Base-by-base conservation (phyloP, 1,140 invertebrate species). In the Aradophagus sp. region DNA sequence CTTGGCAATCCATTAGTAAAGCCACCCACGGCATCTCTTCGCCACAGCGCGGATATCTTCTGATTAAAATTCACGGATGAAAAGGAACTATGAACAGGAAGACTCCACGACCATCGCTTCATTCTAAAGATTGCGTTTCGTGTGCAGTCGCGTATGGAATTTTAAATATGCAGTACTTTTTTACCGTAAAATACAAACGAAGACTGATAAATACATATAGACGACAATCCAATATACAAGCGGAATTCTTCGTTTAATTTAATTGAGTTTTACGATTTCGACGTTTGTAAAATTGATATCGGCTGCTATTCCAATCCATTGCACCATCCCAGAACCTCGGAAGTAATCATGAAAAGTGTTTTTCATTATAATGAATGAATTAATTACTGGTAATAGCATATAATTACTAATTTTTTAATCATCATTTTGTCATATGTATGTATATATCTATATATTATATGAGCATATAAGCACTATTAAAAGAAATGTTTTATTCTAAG, bases 61-160 rank as follows among this genome's bases (percentile, higher is more conserved):
- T 71, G 67, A 63, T 71, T 71, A 71, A 70, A 71, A 71, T 71
- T 71, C 59, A 71, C 67, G 59, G 39, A 59, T 71, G 67, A 71
- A 63, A 63, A 59, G 59, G 48, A 56, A 56, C 56, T 50, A 55
- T 36, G 56, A 56, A 58, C 58, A 69, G 48, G 36, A 48, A 45
- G 56, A 63, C 62, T 59, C 48, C 61, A 26, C 65, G 48, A 41
- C 65, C 56, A 55, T 59, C 48, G 56, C 41, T 58, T 53, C 56
- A 61, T 69, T 62, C 44, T 59, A 27, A 62, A 69, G 56, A 69
- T 48, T 69, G 56, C 36, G 50, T 52, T 59, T 53, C 38, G 41
- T 35, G 56, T 69, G 53, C 55, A 53, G 16, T 31, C 50, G 55
- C 20, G 34, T 50, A 42, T 62, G 35, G 56, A 62, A 62, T 69